Evolutionary conservation across 2,113 vertebrate genomes (phyloP), one percentile per base, ranked within the genome.

Genomic region (Himantopus leucocephalus): DNA sequence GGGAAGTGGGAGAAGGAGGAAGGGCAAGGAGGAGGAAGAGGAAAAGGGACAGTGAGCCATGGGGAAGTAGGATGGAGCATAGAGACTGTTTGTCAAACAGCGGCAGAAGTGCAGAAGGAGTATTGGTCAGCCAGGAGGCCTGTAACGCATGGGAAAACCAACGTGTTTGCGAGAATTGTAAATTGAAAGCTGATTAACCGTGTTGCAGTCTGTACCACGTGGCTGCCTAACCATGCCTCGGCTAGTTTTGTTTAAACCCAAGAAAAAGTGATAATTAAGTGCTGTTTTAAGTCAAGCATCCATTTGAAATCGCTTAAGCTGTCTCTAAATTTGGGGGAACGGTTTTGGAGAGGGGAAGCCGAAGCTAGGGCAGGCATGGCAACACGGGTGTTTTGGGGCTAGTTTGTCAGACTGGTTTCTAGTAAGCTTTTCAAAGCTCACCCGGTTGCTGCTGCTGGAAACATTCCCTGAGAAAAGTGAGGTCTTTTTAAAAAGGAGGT

Each of bases 401-500:
- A 19, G 30, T 91, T 94, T 75, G 77, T 70, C 81, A 59, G 80
- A 48, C 79, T 45, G 45, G 77, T 86, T 83, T 73, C 88, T 91
- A 23, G 76, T 74, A 56, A 50, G 39, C 83, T 93, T 92, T 94
- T 77, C 63, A 80, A 60, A 91, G 45, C 59, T 94, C 43, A 62
- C 34, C 13, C 9, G 22, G 41, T 72, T 8, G 8, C 74, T 67
- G 2, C 76, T 94, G 68, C 91, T 96, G 63, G 71, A 95, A 94
- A 71, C 68, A 53, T 1, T 85, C 43, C 32, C 39, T 63, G 75
- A 73, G 86, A 92, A 80, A 79, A 91, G 55, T 14, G 48, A 63
- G 55, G 56, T 50, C 41, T 91, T 67, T 90, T 92, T 93, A 73
- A 67, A 84, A 96, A 94, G 76, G 81, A 94, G 83, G 77, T 82